Conservation (phyloP, 1,140 invertebrate species). For the Aphaenogaster rudis region DNA sequence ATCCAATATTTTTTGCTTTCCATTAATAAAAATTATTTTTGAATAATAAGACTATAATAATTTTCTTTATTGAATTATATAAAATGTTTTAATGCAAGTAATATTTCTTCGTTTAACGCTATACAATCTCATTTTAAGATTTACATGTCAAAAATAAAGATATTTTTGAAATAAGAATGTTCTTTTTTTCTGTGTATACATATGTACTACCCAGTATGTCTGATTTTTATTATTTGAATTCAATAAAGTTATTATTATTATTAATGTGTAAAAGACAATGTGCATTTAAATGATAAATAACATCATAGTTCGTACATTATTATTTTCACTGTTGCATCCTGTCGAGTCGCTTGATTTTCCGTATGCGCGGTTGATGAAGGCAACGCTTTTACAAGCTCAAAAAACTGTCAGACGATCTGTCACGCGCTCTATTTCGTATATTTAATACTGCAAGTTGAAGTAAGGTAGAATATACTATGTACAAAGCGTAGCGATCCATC, state of each 20-base stretch:
- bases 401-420: conserved; percentile 47
- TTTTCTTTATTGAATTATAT: no score
- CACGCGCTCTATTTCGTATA: conserved; percentile 43
- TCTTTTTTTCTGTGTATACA: no score
- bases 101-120: no score
- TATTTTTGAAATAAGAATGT: no score
- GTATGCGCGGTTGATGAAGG: not conserved
- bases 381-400: not conserved
- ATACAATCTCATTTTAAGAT: no score
- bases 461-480: conserved; percentile 24
- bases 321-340: not conserved
- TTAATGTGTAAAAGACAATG: not conserved
- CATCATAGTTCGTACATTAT: not conserved
- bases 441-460: conserved; percentile 39
- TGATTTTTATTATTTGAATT: no score
- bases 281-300: not conserved
- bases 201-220: no score
- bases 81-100: no score
- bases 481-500: conserved; percentile 46
- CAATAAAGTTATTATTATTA: not conserved
- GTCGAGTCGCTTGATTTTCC: not conserved
- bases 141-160: no score
- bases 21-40: no score
- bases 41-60: no score
- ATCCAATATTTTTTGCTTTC: no score